Percentiles rank a stretch among this genome's conserved stretches.
Evolutionary conservation across 2,888 invertebrate species (phyloP).

Genomic region (Parelbella ahira): DNA sequence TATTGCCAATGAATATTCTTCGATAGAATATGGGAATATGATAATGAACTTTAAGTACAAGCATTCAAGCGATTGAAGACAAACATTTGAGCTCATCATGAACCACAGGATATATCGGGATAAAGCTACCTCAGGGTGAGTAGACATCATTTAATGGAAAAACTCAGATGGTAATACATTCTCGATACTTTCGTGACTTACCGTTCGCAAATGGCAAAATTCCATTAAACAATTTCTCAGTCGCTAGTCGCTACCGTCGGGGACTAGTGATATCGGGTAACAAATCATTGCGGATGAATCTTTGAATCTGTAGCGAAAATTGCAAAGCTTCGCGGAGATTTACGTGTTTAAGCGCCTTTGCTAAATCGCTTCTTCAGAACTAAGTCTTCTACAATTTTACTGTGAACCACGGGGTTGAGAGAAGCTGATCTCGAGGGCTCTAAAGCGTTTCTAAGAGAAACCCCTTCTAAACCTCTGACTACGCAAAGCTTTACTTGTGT

Average conservation of each 20-base stretch:
- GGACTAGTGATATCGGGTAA: slow-evolving; percentile 31
- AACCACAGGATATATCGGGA: slow-evolving; percentile 13
- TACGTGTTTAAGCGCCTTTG: slow-evolving; percentile 48
- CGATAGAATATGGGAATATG: slow-evolving; percentile 33
- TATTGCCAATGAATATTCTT: slow-evolving; percentile 34
- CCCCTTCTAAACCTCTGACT: slow-evolving; percentile 52
- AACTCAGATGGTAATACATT: slow-evolving; percentile 37
- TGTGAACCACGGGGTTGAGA: slow-evolving; percentile 43
- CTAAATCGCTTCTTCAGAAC: slow-evolving; percentile 54
- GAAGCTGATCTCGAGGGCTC: slow-evolving; percentile 55
- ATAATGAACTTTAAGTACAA: slow-evolving; percentile 42
- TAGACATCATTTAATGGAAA: slow-evolving; percentile 39
- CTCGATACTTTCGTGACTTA: slow-evolving; percentile 30
- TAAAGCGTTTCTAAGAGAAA: slow-evolving; percentile 55
- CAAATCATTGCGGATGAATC: slow-evolving; percentile 34
- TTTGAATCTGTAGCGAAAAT: slow-evolving; percentile 44
- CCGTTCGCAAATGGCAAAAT: slow-evolving; percentile 31
- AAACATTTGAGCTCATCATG: slow-evolving; percentile 23
- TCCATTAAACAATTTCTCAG: slow-evolving; percentile 35
- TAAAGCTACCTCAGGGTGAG: slow-evolving; percentile 25
- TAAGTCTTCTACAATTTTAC: slow-evolving; percentile 53
- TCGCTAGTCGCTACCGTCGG: slow-evolving; percentile 19
- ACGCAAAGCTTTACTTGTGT: slow-evolving; percentile 63
- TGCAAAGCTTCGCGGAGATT: slow-evolving; percentile 61
- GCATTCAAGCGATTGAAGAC: slow-evolving; percentile 46